These are phyloP conservation scores for Zaprionus capensis DNA, from an alignment of 1,140 invertebrate species.

Conservation along the genomic window DNA sequence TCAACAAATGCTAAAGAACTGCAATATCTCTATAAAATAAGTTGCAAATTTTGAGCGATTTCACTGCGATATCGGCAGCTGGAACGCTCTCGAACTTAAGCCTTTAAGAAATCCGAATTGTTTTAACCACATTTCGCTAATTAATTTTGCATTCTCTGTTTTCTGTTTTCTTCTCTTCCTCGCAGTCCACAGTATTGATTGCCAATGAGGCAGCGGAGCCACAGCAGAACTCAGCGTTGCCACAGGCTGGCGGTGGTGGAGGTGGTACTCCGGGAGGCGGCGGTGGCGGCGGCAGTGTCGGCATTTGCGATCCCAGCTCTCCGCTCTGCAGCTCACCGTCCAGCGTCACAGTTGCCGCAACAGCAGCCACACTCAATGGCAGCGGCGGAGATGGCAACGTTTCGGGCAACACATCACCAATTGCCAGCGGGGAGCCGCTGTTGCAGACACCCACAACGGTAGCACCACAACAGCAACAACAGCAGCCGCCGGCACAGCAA, in stretches of 20 bases:
- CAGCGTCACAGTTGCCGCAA: conserved; percentile 69
- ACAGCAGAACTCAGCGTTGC: conserved; percentile 70
- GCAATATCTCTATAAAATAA: background rate
- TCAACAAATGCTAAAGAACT: background rate
- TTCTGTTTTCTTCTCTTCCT: conserved; percentile 27
- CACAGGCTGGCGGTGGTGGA: conserved; percentile 55
- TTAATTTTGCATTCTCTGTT: conserved; percentile 31
- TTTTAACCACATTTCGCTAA: conserved; percentile 23
- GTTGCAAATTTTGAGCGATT: background rate
- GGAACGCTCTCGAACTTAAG: conserved; percentile 7
- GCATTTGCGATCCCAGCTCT: conserved; percentile 53
- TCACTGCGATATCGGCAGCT: background rate
- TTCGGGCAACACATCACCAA: conserved; percentile 72
- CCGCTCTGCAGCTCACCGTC: conserved; percentile 74
- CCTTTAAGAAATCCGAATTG: conserved; percentile 9
- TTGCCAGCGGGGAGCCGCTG: conserved; percentile 67
- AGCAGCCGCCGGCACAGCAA: conserved; percentile 38
- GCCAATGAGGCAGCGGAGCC: conserved; percentile 74
- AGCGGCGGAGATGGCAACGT: conserved; percentile 65
- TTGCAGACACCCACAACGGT: conserved; percentile 67
- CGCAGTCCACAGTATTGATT: conserved; percentile 84
- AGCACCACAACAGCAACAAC: conserved; percentile 55
- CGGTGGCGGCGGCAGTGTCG: conserved; percentile 45
- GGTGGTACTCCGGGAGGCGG: conserved; percentile 58
- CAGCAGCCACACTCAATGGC: conserved; percentile 69